phyloP scores from a whole-genome alignment of 2,113 vertebrate genomes.

The Embiotoca jacksoni region DNA sequence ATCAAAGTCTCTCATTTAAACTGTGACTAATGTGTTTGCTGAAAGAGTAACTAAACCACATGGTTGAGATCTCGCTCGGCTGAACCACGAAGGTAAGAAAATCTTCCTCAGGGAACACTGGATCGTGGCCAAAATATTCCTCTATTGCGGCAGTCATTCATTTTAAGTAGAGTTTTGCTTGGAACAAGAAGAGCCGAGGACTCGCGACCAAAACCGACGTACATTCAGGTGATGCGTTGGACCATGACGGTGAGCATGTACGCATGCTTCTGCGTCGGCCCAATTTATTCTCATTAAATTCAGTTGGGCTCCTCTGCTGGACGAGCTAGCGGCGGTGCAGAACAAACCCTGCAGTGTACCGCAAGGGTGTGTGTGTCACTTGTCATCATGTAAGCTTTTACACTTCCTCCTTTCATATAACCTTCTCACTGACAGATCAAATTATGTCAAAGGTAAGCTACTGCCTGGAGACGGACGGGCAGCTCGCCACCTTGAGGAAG shows the following conservation, averaged over 20 bases:
- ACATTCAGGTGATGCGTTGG: slow-evolving; percentile 48
- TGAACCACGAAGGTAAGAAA: neutral
- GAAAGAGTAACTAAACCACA: slow-evolving; percentile 1
- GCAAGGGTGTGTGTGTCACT: slow-evolving; percentile 13
- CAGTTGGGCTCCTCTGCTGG: slow-evolving; percentile 16
- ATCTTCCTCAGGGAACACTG: neutral
- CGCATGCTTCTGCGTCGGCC: slow-evolving; percentile 15
- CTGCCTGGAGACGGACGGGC: slow-evolving; percentile 24
- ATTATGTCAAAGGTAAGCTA: slow-evolving; percentile 57
- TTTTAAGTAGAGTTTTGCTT: slow-evolving; percentile 34
- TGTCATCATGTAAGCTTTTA: slow-evolving; percentile 8
- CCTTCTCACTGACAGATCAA: slow-evolving; percentile 49
- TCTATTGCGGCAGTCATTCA: slow-evolving; percentile 1
- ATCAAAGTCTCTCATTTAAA: neutral
- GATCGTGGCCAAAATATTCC: slow-evolving; percentile 18
- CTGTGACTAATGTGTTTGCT: slow-evolving; percentile 16
- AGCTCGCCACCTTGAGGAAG: slow-evolving; percentile 29
- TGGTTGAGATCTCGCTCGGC: neutral
- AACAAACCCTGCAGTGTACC: slow-evolving; percentile 41
- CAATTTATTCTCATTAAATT: slow-evolving; percentile 54
- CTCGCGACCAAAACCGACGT: slow-evolving; percentile 9
- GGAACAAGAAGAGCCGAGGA: slow-evolving; percentile 7
- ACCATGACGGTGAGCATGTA: slow-evolving; percentile 4
- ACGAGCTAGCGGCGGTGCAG: neutral
- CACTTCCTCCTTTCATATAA: slow-evolving; percentile 37